Base-by-base conservation (phyloP, 2,888 invertebrate genomes). In the Luffia ferchaultella region DNA sequence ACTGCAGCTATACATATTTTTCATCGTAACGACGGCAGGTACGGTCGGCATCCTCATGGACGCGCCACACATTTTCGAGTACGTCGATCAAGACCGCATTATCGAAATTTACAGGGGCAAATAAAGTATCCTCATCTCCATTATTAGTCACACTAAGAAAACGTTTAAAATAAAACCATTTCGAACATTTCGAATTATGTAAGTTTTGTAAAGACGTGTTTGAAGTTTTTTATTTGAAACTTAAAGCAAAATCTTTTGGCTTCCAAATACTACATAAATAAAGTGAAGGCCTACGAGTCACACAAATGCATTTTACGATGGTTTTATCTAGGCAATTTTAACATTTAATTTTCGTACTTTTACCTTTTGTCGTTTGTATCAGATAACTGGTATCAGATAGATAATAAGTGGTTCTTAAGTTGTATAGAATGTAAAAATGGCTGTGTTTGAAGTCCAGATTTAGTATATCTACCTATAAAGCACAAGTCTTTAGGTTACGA, bases 21-120 rank as follows among this genome's bases (percentile, higher is more conserved):
- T 97, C 82, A 89, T 95, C 60, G 97, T 97, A 48, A 98, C 97
- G 56, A 93, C 96, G 44, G 95, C 94, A 50, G 98, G 98, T 30
- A 98, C 98, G 7, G 90, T 97, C 56, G 97, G 97, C 51, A 97
- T 98, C 61, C 86, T 98, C 50, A 96, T 98, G 93, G 96, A 97
- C 75, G 97, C 98, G 2, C 98, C 97, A 53, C 96, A 97, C 85
- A 97, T 97, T 83, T 96, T 97, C 76, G 96, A 97, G 80, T 96
- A 95, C 76, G 96, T 97, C 62, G 97, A 97, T 85, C 97, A 97
- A 82, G 96, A 97, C 78, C 91, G 93, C 71, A 96, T 96, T 68
- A 96, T 96, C 70, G 95, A 96, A 84, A 95, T 95, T 68, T 96
- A 96, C 78, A 89, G 95, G 66, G 95, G 95, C 76, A 95, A 95